A percentile compares a stretch with the other conserved stretches of the same genome.
Conservation (phyloP, 2,888 invertebrate genomes). For the Cyclophora punctaria region DNA sequence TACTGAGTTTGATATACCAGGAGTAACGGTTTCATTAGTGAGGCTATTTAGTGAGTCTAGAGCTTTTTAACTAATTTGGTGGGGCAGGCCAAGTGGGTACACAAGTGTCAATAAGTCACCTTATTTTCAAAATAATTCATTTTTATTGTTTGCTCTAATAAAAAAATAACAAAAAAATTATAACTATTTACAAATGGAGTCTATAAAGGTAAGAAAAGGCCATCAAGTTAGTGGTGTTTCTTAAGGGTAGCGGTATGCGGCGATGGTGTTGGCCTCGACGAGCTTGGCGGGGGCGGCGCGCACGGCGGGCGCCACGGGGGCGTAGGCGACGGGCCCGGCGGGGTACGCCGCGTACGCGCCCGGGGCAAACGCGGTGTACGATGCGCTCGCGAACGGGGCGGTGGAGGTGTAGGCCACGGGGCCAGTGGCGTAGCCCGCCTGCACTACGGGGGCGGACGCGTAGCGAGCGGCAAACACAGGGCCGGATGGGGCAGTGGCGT, state of each 20-base stretch:
- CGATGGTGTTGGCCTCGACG: constrained; percentile 59
- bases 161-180: constrained; percentile 37
- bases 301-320: constrained; percentile 66
- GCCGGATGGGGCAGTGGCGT: constrained; percentile 23
- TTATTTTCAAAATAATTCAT: not conserved
- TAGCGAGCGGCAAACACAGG: constrained; percentile 16
- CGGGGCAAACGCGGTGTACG: constrained; percentile 22
- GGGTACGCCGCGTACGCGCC: constrained; percentile 24
- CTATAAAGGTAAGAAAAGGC: constrained; percentile 39
- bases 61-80: too few relatives aligned
- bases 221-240: constrained; percentile 32
- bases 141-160: constrained; percentile 15
- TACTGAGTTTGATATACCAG: too few relatives aligned
- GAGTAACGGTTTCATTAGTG: too few relatives aligned
- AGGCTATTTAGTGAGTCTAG: too few relatives aligned
- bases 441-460: constrained; percentile 17
- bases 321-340: constrained; percentile 49
- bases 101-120: not conserved
- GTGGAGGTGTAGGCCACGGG: constrained; percentile 24
- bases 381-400: constrained; percentile 24
- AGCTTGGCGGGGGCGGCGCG: constrained; percentile 79
- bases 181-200: constrained; percentile 58
- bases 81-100: too few relatives aligned
- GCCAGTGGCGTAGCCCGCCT: constrained; percentile 14
- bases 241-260: constrained; percentile 62